Evolutionary conservation across 2,888 invertebrate genomes (phyloP), one percentile per base, ranked within the genome.

Genomic region (Helobdella robusta): DNA sequence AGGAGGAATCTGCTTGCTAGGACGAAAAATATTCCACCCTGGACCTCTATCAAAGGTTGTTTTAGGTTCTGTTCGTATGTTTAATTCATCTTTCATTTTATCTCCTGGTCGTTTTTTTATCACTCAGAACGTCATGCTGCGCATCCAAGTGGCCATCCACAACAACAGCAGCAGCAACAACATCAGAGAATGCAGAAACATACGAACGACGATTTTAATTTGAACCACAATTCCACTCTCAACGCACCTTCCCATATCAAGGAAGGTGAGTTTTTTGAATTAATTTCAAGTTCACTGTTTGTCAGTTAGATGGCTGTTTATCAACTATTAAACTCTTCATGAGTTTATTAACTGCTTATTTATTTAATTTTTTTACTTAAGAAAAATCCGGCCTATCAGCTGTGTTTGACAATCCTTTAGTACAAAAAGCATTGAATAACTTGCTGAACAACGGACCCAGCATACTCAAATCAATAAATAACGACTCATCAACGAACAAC

Each of bases 1-100:
- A 83, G 86, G 40, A 86, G 88, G 71, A 34, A 67, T n/a, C 40
- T 23, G 30, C 61, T 67, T 30, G 40, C 40, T 8, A 56, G 59
- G 46, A 25, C 40, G 32, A n/a, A 36, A 6, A 59, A 61, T n/a
- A 8, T 23, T n/a, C 28, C 56, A 25, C 5, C 8, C 25, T 25
- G 56, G 28, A n/a, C 25, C 32, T n/a, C n/a, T n/a, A n/a, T n/a
- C n/a, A n/a, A n/a, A n/a, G n/a, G n/a, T n/a, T n/a, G n/a, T n/a
- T n/a, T n/a, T n/a, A n/a, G n/a, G n/a, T n/a, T n/a, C n/a, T n/a
- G n/a, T n/a, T n/a, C n/a, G n/a, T n/a, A n/a, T n/a, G 23, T 30
- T 56, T 30, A 32, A 56, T 25, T 11, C n/a, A 25, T 28, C 1
- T 2, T 56, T 56, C 3, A 56, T 56, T 56, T 56, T 5, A 8